A percentile compares a stretch with the other conserved stretches of the same genome.
phyloP scores from a whole-genome alignment of 2,888 invertebrate genomes.

The Gisinianus flammeolus region DNA sequence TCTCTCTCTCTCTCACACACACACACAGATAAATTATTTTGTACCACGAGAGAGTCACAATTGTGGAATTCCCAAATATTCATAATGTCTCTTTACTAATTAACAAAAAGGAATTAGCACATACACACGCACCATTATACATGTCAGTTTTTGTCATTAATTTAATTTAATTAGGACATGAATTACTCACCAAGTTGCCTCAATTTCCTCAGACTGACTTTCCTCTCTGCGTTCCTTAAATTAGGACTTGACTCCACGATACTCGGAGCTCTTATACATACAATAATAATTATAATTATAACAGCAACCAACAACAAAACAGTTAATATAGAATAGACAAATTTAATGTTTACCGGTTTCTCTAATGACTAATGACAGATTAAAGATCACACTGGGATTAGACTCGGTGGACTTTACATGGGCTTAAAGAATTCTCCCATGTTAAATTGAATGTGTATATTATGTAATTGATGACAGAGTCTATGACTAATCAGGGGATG shows the following conservation, averaged over 20 bases:
- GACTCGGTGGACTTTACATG: background rate
- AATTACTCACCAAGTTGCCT: background rate
- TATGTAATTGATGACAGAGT: background rate
- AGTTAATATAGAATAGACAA: background rate
- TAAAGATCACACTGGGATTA: background rate
- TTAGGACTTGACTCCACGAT: background rate
- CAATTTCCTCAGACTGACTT: background rate
- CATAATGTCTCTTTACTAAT: constrained; percentile 2
- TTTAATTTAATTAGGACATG: constrained; percentile 12
- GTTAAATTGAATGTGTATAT: background rate
- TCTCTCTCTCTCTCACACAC: background rate
- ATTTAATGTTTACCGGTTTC: background rate
- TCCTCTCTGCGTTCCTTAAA: background rate
- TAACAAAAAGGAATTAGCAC: constrained; percentile 9
- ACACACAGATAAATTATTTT: too few relatives aligned
- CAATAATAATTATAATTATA: background rate
- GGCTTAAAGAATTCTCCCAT: too few relatives aligned
- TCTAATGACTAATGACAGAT: background rate
- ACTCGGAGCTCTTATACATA: too few relatives aligned
- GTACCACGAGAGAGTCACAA: background rate
- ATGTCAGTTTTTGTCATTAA: background rate
- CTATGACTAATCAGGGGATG: background rate
- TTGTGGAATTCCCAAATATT: constrained; percentile 8
- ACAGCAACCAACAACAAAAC: background rate
- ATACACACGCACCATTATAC: background rate